phyloP scores from a whole-genome alignment of 92 coral and sea anemone genomes.

The Phenganax marumi region DNA sequence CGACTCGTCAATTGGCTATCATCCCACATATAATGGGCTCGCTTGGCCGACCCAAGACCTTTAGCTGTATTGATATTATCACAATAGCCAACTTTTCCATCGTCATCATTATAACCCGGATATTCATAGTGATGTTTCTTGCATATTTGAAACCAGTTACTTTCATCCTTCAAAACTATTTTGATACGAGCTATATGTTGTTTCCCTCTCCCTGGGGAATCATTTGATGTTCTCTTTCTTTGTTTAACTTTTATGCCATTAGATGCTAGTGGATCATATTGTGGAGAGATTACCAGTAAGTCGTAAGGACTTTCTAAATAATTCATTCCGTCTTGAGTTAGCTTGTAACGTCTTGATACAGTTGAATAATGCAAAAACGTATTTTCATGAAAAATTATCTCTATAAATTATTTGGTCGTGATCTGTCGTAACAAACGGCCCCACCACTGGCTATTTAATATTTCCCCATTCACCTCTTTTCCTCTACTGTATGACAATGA shows the following conservation, averaged over 20 bases:
- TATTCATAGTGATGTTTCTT: constrained; percentile 54
- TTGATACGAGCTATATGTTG: constrained; percentile 59
- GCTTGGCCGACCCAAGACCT: constrained; percentile 24
- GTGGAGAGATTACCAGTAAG: not conserved
- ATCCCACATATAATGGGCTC: constrained; percentile 54
- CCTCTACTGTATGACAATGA: constrained; percentile 54
- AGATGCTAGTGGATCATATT: not conserved
- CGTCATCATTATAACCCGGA: constrained; percentile 49
- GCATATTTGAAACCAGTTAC: constrained; percentile 34
- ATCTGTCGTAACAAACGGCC: constrained; percentile 10
- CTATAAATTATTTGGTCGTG: not conserved
- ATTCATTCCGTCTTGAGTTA: constrained; percentile 7
- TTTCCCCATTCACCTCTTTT: not conserved
- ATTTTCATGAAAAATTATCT: constrained; percentile 22
- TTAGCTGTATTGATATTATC: too few relatives aligned
- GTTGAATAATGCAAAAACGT: too few relatives aligned
- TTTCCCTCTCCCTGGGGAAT: constrained; percentile 54
- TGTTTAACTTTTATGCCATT: constrained; percentile 3
- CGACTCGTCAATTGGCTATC: constrained; percentile 56
- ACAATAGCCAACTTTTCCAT: too few relatives aligned
- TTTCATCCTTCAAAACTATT: constrained; percentile 8
- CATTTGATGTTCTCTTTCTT: constrained; percentile 40
- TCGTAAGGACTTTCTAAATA: constrained; percentile 1
- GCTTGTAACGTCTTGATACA: constrained; percentile 12
- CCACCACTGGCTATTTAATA: constrained; percentile 18